Base-by-base conservation (phyloP, 2,113 vertebrate species). In the Centrocercus urophasianus region DNA sequence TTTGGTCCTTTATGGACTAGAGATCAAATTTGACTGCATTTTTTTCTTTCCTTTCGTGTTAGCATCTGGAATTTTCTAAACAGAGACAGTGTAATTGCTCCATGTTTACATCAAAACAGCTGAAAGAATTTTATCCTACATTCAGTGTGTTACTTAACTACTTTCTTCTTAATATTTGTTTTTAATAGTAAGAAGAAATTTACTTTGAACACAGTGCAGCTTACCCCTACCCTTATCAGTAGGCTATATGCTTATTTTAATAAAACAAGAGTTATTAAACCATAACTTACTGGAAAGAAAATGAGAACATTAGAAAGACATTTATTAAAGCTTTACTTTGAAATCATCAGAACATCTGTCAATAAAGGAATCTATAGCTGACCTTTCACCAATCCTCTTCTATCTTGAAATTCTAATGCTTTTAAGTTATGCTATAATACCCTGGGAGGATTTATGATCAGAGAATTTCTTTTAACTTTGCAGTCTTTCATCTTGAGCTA, bases 401-500 rank as follows among this genome's bases (percentile, higher is more conserved):
- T 64, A 52, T 47, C 75, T 50, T 76, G 25, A 86, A 94, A 60
- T 24, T 92, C 18, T 17, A 78, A 86, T 22, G 24, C 19, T 91
- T 95, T 89, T 36, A 95, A 83, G 9, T 14, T 27, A 74, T 81
- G 34, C 9, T n/a, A 48, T 40, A 32, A 34, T 64, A 57, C 4
- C 28, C 30, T 78, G 38, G 21, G n/a, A 93, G 32, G 47, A 87
- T 79, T 88, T 18, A 69, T 79, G 76, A 88, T 86, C 81, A 89
- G 50, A 87, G 63, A 85, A 66, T 20, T 85, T 57, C 34, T 66
- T 88, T 80, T 77, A 36, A 75, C 34, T 72, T 88, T 85, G 38
- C 22, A 61, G 38, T 50, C 83, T 95, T 94, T 94, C 75, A 86
- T 86, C 70, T 74, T 89, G 64, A 78, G 38, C 28, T 83, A 69